Evolutionary conservation across 2,113 vertebrate species (phyloP), one percentile per base, ranked within the genome.

Genomic region (Lucifuga dentata): DNA sequence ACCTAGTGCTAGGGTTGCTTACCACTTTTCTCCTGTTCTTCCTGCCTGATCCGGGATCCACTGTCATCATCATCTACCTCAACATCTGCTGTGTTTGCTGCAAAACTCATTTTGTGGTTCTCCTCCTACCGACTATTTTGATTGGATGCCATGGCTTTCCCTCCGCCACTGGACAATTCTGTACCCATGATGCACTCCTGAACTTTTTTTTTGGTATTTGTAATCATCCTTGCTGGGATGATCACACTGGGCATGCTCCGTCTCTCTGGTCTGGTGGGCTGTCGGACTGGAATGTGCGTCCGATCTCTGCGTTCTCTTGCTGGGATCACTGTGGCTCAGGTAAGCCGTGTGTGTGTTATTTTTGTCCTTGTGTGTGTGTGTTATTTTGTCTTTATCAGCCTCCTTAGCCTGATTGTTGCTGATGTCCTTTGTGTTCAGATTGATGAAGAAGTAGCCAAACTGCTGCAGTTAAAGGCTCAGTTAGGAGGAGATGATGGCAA

Each of bases 401-500:
- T 29, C 3, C 3, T n/a, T 29, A 29, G 26, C 3, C 7, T 29
- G 26, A 29, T 5, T 3, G 26, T 7, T 29, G 26, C 3, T 29
- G 26, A 16, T 5, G 11, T 35, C 55, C 6, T 41, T 5, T 33
- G 3, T 68, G 35, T 36, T 6, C 73, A 94, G 93, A 92, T 94
- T 38, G 90, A 93, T 85, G 91, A 96, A 80, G 95, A 98, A 64
- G 92, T 99, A n/a, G 85, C 94, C 1, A 97, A 97, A 78, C 91
- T 99, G 49, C 84, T 99, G 53, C 81, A 95, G 80, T 88, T 99
- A 79, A 98, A 99, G 90, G 94, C 95, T 1, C 90, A 89, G 65
- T 72, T 99, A 33, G 95, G 94, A 24, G 89, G 87, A 49, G 95
- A 98, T 61, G 95, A 99, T 68, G 95, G 93, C 33, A 98, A 95